Percentiles rank a stretch among this genome's conserved stretches.
phyloP scores from a whole-genome alignment of 1,140 invertebrate species.

The Orchestia grillus region DNA sequence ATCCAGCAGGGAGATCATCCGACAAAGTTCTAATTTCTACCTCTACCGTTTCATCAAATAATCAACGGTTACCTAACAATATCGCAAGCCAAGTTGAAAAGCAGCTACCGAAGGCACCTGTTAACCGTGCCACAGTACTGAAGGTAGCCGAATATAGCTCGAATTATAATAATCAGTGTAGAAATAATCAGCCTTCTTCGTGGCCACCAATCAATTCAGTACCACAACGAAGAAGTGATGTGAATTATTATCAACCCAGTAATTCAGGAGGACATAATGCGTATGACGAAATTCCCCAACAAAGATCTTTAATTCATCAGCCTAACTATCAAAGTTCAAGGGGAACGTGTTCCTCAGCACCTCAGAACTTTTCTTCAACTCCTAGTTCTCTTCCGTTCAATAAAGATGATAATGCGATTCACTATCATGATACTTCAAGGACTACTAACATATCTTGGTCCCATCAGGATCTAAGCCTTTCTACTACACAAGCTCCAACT shows the following conservation, averaged over 20 bases:
- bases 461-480: background rate
- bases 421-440: background rate
- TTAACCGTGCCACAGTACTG: background rate
- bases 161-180: background rate
- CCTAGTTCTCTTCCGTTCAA: background rate
- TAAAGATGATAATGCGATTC: background rate
- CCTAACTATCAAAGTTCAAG: background rate
- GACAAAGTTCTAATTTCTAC: background rate
- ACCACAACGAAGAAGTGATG: background rate
- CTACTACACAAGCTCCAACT: background rate
- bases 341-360: background rate
- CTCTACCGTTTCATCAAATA: background rate
- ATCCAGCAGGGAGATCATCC: background rate
- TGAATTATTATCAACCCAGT: background rate
- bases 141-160: background rate
- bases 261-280: background rate
- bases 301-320: background rate
- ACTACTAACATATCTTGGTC: background rate
- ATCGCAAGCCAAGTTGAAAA: background rate
- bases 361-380: background rate
- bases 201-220: background rate
- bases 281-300: background rate
- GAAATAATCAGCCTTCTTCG: background rate
- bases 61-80: background rate
- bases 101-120: background rate